Percentiles rank a stretch among this genome's conserved stretches.
These are phyloP conservation scores for Leptinotarsa defecta DNA, from an alignment of 1,140 invertebrate genomes.

Conservation along the genomic window DNA sequence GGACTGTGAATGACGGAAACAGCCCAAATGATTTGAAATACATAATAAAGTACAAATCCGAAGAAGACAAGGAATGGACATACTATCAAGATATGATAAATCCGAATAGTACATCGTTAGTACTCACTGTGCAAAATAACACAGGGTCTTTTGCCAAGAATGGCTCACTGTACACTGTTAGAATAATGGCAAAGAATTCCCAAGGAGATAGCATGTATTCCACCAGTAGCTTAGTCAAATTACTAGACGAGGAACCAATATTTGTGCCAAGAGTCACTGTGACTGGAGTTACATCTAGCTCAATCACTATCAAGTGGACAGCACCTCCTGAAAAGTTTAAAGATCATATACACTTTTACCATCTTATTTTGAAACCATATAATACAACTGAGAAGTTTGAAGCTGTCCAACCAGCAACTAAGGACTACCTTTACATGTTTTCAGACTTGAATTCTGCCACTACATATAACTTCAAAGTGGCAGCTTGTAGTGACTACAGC, in stretches of 20 bases:
- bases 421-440: conserved; percentile 74
- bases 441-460: conserved; percentile 75
- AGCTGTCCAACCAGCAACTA: conserved; percentile 67
- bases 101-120: conserved; percentile 59
- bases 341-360: conserved; percentile 77
- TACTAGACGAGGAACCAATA: conserved; percentile 69
- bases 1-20: conserved; percentile 80
- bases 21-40: conserved; percentile 68
- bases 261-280: conserved; percentile 78
- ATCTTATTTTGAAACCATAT: conserved; percentile 69
- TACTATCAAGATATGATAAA: conserved; percentile 59
- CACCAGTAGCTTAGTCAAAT: conserved; percentile 55
- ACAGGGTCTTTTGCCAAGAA: conserved; percentile 46
- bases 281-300: conserved; percentile 75
- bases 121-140: conserved; percentile 55
- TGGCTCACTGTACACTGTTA: conserved; percentile 57
- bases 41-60: conserved; percentile 66
- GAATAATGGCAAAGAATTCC: conserved; percentile 61
- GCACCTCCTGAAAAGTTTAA: conserved; percentile 67
- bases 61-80: conserved; percentile 60
- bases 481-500: conserved; percentile 78
- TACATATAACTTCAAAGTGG: conserved; percentile 75
- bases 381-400: conserved; percentile 62
- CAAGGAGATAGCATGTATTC: conserved; percentile 60
- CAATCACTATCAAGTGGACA: conserved; percentile 79